Evolutionary conservation across 92 coral and sea anemone species (phyloP), one percentile per base, ranked within the genome.

Genomic region (Siderastrea radians): DNA sequence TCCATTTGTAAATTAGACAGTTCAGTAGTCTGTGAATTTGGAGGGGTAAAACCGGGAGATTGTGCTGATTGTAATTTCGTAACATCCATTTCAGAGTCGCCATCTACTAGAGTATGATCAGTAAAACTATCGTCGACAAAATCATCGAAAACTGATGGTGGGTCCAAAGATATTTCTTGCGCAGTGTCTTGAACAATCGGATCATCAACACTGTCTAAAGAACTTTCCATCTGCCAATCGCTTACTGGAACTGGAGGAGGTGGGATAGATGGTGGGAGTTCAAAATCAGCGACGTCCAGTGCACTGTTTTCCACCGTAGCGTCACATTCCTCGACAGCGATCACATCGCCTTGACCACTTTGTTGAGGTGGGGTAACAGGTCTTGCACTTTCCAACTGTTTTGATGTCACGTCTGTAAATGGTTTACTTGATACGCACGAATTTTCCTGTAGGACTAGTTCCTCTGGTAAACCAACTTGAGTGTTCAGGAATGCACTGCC

Each of bases 211-310:
- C 2, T 5, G 43, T 38, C 38, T 38, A 60, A 75, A 26, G 43
- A 73, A 58, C 47, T 55, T 58, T 58, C 78, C 78, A 69, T 2
- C n/a, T 81, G 57, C 57, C 1, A 0, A 10, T 81, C 68, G 12
- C 55, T 16, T 10, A 38, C 64, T 8, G 94, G 90, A 16, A 83
- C 16, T 73, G 93, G 86, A 0, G 98, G 94, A 4, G 98, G 96
- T 13, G 90, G 86, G 3, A 58, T 67, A 3, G 80, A 52, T 26
- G 92, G 89, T 4, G 90, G 90, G 15, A 84, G 90, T 69, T 83
- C 79, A 72, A 79, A 69, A 79, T 72, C 62, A 38, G 61, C 19
- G 16, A 6, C 66, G 16, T 84, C 59, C 46, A 80, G 43, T 15
- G 51, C 90, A 80, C 47, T 81, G 63, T 63, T 68, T 45, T 78